Evolutionary conservation across 2,113 vertebrate species (phyloP).

Genomic region (Anhinga anhinga): DNA sequence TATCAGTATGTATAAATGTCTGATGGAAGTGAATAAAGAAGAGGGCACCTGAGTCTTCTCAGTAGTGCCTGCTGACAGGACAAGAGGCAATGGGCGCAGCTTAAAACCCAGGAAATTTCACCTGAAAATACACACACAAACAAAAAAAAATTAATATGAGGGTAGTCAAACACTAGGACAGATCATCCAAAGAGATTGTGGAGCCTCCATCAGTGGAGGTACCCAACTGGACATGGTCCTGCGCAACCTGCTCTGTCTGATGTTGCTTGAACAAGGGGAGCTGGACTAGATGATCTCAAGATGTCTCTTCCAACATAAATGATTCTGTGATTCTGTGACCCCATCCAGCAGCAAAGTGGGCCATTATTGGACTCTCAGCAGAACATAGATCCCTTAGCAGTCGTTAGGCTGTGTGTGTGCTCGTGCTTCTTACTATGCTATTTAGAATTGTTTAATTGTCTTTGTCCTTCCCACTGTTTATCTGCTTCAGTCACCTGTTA

Average conservation of each 20-base stretch:
- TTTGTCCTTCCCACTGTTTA: neutral
- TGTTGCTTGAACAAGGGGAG: neutral
- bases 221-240: neutral
- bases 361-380: neutral
- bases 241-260: neutral
- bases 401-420: neutral
- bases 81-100: neutral
- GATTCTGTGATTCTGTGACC: neutral
- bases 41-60: neutral
- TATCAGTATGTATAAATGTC: neutral
- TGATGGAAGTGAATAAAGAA: neutral
- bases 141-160: too few relatives aligned
- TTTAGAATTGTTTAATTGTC: constrained; percentile 26
- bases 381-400: neutral
- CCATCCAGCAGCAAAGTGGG: neutral
- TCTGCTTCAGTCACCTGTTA: constrained; percentile 30
- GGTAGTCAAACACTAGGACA: neutral
- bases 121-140: neutral
- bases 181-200: neutral
- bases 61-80: neutral
- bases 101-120: neutral
- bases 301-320: neutral
- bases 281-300: neutral
- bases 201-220: neutral
- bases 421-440: constrained; percentile 25